Base-by-base conservation (phyloP, 2,113 vertebrate genomes). In the Rhineura floridana region DNA sequence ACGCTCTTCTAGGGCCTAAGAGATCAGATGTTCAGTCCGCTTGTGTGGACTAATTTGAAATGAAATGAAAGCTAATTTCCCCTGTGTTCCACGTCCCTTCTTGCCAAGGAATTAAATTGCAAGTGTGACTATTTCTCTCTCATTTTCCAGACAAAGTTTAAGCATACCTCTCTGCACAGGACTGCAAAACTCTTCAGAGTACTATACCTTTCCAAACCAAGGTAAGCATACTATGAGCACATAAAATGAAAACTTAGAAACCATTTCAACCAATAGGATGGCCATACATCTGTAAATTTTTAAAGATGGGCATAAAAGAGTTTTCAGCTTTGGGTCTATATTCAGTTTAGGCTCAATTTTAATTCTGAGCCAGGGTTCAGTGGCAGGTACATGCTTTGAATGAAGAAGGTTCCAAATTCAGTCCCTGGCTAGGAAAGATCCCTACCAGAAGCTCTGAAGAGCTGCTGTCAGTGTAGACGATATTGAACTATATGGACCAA, bases 141-240 rank as follows among this genome's bases (percentile, higher is more conserved):
- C 67, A 83, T 15, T 59, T 69, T 63, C 0, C 39, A n/a, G 73
- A 63, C 17, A 83, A 0, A 88, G 12, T 39, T 85, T 81, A 52
- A 75, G 30, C 2, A 67, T 23, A 75, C 33, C 15, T 1, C 78
- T 21, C 67, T 84, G 3, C n/a, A 77, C 83, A 13, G 82, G 30
- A 44, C 11, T 69, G n/a, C 19, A 90, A 81, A 23, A 75, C 7
- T 10, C 39, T 30, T 8, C 85, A 12, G 46, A 84, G 52, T 79
- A 15, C 21, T 36, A 50, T 4, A 73, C 12, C n/a, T 39, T 87
- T 91, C 81, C 70, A 72, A 42, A 83, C 33, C 36, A 59, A 90
- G 81, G 23, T 59, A 63, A 25, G 30, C 78, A 83, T 42, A 90
- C 17, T 77, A 46, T 3, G 77, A 92, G 86, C 78, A 87, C 79